phyloP scores from a whole-genome alignment of 2,888 invertebrate genomes.

The Bimastos eiseni region DNA sequence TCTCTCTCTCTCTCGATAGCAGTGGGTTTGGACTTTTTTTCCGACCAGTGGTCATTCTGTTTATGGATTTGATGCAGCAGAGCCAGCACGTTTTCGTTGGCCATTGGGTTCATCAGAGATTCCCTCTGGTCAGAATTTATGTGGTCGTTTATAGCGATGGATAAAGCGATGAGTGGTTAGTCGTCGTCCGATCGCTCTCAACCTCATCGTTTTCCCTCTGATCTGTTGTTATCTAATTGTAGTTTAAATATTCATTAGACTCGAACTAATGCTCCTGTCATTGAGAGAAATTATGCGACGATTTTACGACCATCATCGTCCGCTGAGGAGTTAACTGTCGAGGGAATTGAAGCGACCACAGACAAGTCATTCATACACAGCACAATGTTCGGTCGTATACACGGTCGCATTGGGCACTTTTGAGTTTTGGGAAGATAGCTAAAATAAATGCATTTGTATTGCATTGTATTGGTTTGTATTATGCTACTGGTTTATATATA shows the following conservation, averaged over 20 bases:
- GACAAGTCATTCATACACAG: too few relatives aligned
- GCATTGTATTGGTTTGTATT: too few relatives aligned
- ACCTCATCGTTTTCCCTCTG: not conserved
- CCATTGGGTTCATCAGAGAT: too few relatives aligned
- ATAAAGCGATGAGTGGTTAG: not conserved
- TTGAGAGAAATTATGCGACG: not conserved
- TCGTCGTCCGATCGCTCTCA: not conserved
- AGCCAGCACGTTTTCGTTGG: too few relatives aligned
- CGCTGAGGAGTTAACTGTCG: too few relatives aligned
- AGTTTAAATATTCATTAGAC: not conserved
- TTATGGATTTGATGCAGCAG: not conserved
- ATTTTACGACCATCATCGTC: not conserved
- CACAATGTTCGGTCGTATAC: too few relatives aligned
- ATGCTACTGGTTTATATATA: too few relatives aligned
- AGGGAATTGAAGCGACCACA: too few relatives aligned
- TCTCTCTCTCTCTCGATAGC: too few relatives aligned
- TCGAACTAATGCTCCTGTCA: not conserved
- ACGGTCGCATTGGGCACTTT: too few relatives aligned
- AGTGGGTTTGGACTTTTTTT: not conserved
- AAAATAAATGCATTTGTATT: too few relatives aligned
- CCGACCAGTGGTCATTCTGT: not conserved
- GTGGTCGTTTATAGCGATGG: not conserved
- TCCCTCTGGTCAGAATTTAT: not conserved
- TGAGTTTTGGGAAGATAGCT: too few relatives aligned
- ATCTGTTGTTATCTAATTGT: not conserved